Base-by-base conservation (phyloP, 2,113 vertebrate genomes). In the Rutilus rutilus region DNA sequence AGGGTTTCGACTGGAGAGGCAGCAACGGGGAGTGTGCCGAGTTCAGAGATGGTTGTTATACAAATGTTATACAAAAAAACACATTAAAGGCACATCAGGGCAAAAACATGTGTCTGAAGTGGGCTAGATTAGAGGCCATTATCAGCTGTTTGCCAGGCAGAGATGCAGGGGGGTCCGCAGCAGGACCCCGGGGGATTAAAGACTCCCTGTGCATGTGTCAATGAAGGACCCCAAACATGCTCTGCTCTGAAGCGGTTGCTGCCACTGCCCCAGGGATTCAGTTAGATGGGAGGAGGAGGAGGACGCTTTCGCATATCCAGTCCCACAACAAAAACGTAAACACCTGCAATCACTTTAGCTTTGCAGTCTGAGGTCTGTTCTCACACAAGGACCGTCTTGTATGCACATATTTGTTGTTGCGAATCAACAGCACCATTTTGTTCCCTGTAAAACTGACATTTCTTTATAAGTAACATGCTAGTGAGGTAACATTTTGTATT, bases 81-180 rank as follows among this genome's bases (percentile, higher is more conserved):
- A 92, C 93, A 95, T 96, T 92, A 96, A 96, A 95, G 94, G 91
- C 89, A 86, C 94, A 92, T 93, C 93, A 89, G 94, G 92, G 93
- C 89, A 90, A 86, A 91, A 94, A 92, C 90, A 89, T 89, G 92
- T 94, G 93, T 96, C 94, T 96, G 93, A 95, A 94, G 94, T 92
- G 84, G 90, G 93, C 88, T 90, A 92, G 93, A 96, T 96, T 94
- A 95, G 91, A 94, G 91, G 89, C 94, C 89, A 91, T 94, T 96
- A 94, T 94, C 93, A 93, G 91, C 92, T 93, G 92, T 92, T 90
- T 92, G 90, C 92, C 90, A 92, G 90, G 90, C 93, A 89, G 90
- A 87, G 92, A 91, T 92, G 92, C 39, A 92, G 93, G 90, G 90
- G 85, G 90, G 91, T 92, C 88, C 83, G 60, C 92, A 83, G 88